Base-by-base conservation (phyloP, 1,140 invertebrate species). In the Penaeus vannamei region DNA sequence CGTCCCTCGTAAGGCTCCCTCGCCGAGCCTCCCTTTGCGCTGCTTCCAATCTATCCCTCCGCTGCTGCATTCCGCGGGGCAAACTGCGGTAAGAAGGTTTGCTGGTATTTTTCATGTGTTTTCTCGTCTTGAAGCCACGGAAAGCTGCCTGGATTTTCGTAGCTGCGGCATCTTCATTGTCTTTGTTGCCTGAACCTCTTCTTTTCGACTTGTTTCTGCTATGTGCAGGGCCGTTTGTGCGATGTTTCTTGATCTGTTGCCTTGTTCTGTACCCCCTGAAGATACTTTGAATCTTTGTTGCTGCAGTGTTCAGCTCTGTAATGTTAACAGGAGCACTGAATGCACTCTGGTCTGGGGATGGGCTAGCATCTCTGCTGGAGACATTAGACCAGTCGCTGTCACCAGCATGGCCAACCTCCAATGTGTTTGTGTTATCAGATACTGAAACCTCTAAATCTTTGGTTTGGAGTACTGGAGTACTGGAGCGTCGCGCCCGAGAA, bases 111-210 rank as follows among this genome's bases (percentile, higher is more conserved):
- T 85, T 85, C 20, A 86, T 20, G n/a, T 61, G 29, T 42, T 86
- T 80, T 36, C 85, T 72, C 22, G 76, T 53, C 61, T 86, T 86
- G 26, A 61, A 76, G 42, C 72, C 72, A 17, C 72, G 29, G 42
- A 76, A 76, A 14, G 26, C 72, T 32, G 72, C 23, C 72, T 76
- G 72, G 26, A 76, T 76, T 76, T 76, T 76, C 7, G 72, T 76
- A 2, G 72, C 72, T 32, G 72, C 72, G 17, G 29, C 42, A 36
- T 29, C 22, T 36, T 76, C 72, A 2, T 76, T 26, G 8, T 76
- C 72, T 76, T 29, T 20, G 22, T 10, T 36, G 7, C 29, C 26
- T 53, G 53, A 53, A 14, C 53, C 53, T 17, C 53, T 53, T 53
- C 53, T 53, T 53, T 53, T 53, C 53, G 53, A 5, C 53, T 53